phyloP scores from a whole-genome alignment of 1,140 invertebrate species.

The Drosophila neocordata region DNA sequence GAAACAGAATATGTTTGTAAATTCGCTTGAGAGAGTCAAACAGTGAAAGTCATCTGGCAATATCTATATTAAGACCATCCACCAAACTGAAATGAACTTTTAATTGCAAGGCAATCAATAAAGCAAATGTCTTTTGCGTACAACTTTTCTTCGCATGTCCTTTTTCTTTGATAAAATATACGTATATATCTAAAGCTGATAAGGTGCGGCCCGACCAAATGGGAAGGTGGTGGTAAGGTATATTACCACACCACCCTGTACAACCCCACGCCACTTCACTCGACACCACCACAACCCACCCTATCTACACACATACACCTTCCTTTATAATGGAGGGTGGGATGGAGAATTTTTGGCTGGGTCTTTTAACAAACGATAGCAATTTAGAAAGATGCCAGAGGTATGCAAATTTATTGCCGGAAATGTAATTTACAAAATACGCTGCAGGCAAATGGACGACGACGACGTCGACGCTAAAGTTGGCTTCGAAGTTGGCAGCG shows the following conservation, averaged over 20 bases:
- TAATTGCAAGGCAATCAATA: constrained; percentile 59
- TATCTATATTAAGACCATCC: background rate
- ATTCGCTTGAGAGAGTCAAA: constrained; percentile 25
- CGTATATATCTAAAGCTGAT: constrained; percentile 18
- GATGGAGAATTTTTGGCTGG: constrained; percentile 48
- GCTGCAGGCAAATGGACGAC: constrained; percentile 66
- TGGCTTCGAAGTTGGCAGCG: constrained; percentile 20
- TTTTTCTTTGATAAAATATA: background rate
- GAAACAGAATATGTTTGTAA: constrained; percentile 13
- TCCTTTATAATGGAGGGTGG: constrained; percentile 13
- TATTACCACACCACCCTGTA: constrained; percentile 8
- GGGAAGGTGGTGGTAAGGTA: constrained; percentile 43
- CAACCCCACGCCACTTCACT: background rate
- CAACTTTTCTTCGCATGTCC: constrained; percentile 10
- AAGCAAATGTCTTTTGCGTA: constrained; percentile 3
- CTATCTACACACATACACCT: constrained; percentile 1
- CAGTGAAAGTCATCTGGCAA: constrained; percentile 42
- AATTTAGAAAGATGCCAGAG: constrained; percentile 82
- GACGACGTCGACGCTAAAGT: constrained; percentile 12
- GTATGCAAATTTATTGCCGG: constrained; percentile 83
- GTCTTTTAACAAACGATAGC: constrained; percentile 81
- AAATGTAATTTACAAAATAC: constrained; percentile 83
- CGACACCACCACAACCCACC: background rate
- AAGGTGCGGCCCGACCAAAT: constrained; percentile 47
- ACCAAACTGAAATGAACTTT: constrained; percentile 33